Evolutionary conservation across 2,113 vertebrate genomes (phyloP).

Genomic region (Mesoclemmys tuberculata): DNA sequence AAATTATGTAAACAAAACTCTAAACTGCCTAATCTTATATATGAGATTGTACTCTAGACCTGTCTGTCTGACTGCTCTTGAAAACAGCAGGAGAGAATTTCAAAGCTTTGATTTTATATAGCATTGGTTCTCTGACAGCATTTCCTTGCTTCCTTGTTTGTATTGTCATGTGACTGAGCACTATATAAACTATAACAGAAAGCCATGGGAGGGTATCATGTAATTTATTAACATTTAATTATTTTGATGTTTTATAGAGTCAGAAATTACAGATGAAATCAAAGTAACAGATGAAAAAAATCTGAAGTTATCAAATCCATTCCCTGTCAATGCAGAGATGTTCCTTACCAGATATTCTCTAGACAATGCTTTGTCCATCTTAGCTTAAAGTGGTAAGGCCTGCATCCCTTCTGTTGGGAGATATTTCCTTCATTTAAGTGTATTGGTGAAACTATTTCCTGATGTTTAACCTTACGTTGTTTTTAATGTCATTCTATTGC

Average conservation of each 20-base stretch:
- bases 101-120: not conserved
- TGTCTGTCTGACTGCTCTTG: not conserved
- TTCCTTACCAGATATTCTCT: not conserved
- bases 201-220: not conserved
- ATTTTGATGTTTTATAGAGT: not conserved
- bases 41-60: not conserved
- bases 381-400: not conserved
- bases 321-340: not conserved
- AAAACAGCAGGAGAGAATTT: not conserved
- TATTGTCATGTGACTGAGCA: not conserved
- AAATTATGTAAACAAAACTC: not conserved
- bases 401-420: not conserved
- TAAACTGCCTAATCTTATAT: not conserved
- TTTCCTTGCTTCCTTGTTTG: not conserved
- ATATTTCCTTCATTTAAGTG: too few species aligned
- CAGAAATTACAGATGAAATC: not conserved
- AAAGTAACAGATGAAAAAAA: not conserved
- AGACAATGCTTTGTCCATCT: not conserved
- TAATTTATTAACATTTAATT: too few species aligned
- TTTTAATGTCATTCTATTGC: not conserved
- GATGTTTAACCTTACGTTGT: not conserved
- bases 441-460: too few species aligned
- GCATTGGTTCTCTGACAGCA: not conserved
- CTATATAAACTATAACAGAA: not conserved
- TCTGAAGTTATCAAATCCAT: not conserved